Conservation (phyloP, 2,113 vertebrate genomes). For the Boleophthalmus pectinirostris region DNA sequence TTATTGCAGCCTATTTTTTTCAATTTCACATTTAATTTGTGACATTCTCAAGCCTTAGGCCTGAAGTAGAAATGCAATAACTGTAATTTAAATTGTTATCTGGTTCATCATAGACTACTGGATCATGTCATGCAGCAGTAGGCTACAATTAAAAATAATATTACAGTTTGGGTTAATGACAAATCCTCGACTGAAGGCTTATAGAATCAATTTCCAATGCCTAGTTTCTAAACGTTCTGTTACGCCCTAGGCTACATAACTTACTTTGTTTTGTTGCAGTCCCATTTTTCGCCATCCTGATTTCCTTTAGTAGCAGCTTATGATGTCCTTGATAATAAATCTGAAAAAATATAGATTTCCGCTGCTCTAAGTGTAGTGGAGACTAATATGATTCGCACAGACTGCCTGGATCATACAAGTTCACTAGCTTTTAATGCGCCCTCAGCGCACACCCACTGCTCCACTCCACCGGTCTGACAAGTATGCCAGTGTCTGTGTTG, state of each 20-base stretch:
- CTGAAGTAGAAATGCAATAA: too few relatives aligned
- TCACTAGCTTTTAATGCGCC: constrained; percentile 10
- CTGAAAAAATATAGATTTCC: neutral
- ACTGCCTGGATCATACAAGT: constrained; percentile 11
- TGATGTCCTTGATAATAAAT: neutral
- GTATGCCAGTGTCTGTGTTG: constrained; percentile 34
- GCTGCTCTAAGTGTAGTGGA: neutral
- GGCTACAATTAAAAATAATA: neutral
- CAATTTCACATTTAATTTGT: neutral
- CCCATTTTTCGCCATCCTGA: constrained; percentile 63
- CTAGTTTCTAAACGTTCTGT: neutral
- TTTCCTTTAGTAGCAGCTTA: neutral
- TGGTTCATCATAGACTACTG: neutral
- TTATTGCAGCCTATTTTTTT: neutral
- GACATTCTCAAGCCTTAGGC: too few relatives aligned
- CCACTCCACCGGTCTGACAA: constrained; percentile 72
- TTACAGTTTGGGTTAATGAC: neutral
- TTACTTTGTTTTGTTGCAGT: constrained; percentile 53
- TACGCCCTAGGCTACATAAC: constrained; percentile 26
- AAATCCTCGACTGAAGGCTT: neutral
- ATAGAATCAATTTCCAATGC: neutral
- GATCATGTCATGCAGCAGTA: neutral
- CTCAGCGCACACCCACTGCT: constrained; percentile 68
- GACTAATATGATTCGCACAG: constrained; percentile 3
- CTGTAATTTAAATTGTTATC: too few relatives aligned